A percentile compares a stretch with the other conserved stretches of the same genome.
phyloP scores from a whole-genome alignment of 2,888 invertebrate species.

The Melanophora roralis region DNA sequence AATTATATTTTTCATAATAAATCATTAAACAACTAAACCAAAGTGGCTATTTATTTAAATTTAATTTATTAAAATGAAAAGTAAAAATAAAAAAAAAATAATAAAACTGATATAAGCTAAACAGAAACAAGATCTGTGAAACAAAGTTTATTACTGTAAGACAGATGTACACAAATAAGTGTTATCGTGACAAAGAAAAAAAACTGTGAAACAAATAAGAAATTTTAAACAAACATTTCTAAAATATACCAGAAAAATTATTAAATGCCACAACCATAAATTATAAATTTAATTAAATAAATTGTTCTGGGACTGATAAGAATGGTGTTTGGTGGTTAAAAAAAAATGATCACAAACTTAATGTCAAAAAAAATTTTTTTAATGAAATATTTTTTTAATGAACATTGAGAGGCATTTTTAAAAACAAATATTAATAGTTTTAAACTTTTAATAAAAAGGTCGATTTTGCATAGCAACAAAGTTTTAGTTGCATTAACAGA shows the following conservation, averaged over 20 bases:
- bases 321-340: no score
- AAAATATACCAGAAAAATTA: neutral
- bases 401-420: no score
- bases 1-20: neutral
- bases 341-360: neutral
- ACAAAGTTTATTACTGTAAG: neutral
- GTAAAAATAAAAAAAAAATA: neutral
- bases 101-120: neutral
- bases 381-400: no score
- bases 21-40: conserved; percentile 7
- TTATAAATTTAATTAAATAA: neutral
- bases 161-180: neutral
- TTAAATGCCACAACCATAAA: neutral
- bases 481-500: no score
- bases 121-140: neutral
- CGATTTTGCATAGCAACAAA: no score
- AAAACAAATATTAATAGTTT: no score
- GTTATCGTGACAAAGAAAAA: neutral
- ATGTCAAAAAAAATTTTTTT: neutral
- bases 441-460: no score
- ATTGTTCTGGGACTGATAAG: neutral
- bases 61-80: neutral
- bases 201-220: no score
- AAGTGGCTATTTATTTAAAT: conserved; percentile 27
- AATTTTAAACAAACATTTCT: neutral